Conservation (phyloP, 2,888 invertebrate genomes). For the Apamea sordens region DNA sequence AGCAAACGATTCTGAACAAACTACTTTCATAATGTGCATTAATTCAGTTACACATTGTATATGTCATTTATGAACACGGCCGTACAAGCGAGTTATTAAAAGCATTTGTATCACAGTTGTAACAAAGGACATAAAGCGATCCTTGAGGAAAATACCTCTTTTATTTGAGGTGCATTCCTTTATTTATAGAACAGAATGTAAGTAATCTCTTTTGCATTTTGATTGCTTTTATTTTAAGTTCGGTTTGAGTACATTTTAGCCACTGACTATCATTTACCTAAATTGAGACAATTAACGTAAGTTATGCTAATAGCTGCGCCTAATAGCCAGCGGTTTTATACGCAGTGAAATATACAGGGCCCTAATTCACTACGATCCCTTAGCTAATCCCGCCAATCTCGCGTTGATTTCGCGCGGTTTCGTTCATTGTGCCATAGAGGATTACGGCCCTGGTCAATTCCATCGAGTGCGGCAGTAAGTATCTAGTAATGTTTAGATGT, state of each 20-base stretch:
- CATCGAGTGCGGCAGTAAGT: too few species aligned
- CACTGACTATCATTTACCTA: background rate
- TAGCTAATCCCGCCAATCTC: too few species aligned
- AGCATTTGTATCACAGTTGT: background rate
- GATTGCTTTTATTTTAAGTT: background rate
- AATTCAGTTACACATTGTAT: too few species aligned
- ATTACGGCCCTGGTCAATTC: too few species aligned
- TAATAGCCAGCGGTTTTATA: background rate
- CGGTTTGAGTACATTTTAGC: background rate
- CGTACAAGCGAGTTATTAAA: background rate
- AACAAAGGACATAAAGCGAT: conserved; percentile 20
- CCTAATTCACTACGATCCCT: too few species aligned
- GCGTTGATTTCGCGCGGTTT: too few species aligned
- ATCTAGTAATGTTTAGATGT: too few species aligned
- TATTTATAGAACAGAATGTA: conserved; percentile 14
- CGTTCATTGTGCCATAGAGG: too few species aligned
- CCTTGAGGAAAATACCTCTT: conserved; percentile 18
- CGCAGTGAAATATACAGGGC: background rate
- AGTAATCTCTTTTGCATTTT: background rate
- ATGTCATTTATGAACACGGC: background rate
- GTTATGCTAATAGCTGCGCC: background rate
- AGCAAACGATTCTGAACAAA: too few species aligned
- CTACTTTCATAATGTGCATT: too few species aligned
- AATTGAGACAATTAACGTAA: background rate
- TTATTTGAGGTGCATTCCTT: conserved; percentile 21